Percentiles rank a stretch among this genome's conserved stretches.
Conservation (phyloP, 2,113 vertebrate species). For the Platysternon megacephalum region DNA sequence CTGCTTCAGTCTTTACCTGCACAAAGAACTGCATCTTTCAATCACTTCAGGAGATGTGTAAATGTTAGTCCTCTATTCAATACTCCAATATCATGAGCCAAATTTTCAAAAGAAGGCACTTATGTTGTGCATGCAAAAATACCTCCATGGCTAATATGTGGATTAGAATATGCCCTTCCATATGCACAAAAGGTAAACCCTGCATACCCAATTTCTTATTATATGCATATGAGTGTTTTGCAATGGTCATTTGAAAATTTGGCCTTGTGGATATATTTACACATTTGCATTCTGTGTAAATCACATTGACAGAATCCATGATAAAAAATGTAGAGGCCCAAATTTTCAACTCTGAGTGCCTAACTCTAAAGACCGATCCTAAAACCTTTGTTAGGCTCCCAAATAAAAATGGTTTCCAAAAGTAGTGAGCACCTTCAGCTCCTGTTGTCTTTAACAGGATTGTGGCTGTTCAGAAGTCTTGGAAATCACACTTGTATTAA, state of each 20-base stretch:
- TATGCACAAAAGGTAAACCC: neutral
- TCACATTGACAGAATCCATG: neutral
- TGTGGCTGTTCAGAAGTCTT: neutral
- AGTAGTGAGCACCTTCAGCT: neutral
- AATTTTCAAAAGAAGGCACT: neutral
- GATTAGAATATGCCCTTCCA: neutral
- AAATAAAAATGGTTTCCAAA: neutral
- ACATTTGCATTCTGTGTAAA: neutral
- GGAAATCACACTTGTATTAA: neutral
- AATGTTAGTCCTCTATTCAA: neutral
- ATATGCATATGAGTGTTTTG: neutral
- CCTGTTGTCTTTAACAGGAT: neutral
- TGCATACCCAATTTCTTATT: neutral
- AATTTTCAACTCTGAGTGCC: neutral
- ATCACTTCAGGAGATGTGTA: neutral
- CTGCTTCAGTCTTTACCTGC: neutral
- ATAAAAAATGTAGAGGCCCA: fast-evolving
- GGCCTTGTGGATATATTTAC: neutral
- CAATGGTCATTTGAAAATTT: neutral
- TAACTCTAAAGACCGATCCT: neutral
- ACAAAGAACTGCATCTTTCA: neutral
- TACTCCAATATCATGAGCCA: neutral
- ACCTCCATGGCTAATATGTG: neutral
- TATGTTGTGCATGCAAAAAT: neutral
- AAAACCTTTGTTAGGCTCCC: neutral